These are phyloP conservation scores for Laothoe populi DNA, from an alignment of 2,888 invertebrate genomes.

Conservation along the genomic window DNA sequence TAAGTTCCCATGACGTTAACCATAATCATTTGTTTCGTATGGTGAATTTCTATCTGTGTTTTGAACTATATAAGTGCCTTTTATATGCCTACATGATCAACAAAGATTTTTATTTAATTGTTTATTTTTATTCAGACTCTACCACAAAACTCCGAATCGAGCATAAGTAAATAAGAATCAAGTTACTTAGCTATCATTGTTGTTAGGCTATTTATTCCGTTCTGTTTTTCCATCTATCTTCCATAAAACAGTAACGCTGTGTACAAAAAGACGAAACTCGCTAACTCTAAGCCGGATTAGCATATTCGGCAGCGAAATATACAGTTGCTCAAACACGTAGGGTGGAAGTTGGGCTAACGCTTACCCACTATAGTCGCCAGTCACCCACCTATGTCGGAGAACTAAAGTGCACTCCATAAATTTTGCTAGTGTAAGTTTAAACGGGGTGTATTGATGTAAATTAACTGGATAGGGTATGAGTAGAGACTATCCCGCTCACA, in stretches of 20 bases:
- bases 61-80: too few species aligned
- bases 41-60: too few species aligned
- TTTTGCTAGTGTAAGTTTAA: conserved; percentile 76
- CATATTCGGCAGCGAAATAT: conserved; percentile 26
- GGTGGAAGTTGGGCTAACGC: conserved; percentile 25
- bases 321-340: conserved; percentile 26
- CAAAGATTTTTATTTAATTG: too few species aligned
- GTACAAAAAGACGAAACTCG: conserved; percentile 25
- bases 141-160: too few species aligned
- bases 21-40: too few species aligned
- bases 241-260: conserved; percentile 22
- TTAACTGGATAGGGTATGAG: conserved; percentile 50
- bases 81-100: too few species aligned
- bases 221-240: background rate
- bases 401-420: conserved; percentile 76
- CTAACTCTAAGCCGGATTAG: conserved; percentile 24
- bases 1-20: too few species aligned
- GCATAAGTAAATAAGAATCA: too few species aligned
- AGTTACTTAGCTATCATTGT: too few species aligned
- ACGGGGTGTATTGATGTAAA: conserved; percentile 48
- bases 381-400: conserved; percentile 62
- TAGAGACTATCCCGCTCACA: too few species aligned
- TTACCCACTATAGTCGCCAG: conserved; percentile 39
- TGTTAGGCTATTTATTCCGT: too few species aligned
- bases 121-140: too few species aligned